These are phyloP conservation scores for Dicrostonyx torquatus DNA, from an alignment of 2,797 vertebrate species.

Conservation along the genomic window DNA sequence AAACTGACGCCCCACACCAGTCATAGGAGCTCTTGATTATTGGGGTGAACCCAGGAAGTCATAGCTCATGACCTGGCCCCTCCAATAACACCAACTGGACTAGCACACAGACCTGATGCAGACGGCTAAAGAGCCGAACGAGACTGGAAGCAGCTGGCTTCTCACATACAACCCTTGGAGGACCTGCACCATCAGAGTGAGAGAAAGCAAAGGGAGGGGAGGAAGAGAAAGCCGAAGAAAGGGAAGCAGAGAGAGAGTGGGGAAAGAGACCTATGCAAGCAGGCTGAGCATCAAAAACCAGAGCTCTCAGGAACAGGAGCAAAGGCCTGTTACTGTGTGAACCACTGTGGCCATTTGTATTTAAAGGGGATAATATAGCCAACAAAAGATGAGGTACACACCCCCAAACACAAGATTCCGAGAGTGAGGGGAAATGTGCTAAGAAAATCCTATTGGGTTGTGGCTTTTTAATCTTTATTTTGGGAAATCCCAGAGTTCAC, in stretches of 20 bases:
- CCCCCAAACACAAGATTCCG: background rate
- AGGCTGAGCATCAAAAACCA: background rate
- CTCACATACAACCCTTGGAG: background rate
- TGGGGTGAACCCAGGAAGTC: background rate
- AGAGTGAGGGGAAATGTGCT: background rate
- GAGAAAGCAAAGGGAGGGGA: background rate
- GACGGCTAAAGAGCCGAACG: background rate
- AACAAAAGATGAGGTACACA: background rate
- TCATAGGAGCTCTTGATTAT: background rate
- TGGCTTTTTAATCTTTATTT: conserved; percentile 47
- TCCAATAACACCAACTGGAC: background rate
- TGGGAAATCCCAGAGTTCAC: conserved; percentile 12
- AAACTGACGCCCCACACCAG: accelerated
- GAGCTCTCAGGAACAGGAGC: background rate
- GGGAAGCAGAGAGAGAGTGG: background rate
- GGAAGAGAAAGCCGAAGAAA: too few relatives aligned
- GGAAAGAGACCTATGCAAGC: accelerated
- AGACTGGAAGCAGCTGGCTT: background rate
- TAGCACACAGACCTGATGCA: background rate
- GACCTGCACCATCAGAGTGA: background rate
- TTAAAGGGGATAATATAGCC: background rate
- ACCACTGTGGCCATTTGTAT: background rate
- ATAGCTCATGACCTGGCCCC: background rate
- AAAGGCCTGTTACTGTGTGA: background rate
- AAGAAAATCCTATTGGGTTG: conserved; percentile 33